These are phyloP conservation scores for Apamea crenata DNA, from an alignment of 2,888 invertebrate species.

Conservation along the genomic window DNA sequence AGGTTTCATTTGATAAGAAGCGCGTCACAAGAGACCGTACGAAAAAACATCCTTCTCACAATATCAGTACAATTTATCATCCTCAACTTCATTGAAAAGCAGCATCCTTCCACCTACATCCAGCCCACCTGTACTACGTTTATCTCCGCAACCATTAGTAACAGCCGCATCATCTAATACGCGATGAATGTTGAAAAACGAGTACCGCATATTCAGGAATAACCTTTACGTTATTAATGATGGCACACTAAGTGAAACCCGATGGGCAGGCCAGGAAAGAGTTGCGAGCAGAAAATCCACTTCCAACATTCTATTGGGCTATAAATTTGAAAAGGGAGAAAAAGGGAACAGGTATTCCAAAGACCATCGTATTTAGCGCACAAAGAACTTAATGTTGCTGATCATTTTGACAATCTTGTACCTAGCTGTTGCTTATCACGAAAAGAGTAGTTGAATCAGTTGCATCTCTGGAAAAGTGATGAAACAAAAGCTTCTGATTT, in stretches of 20 bases:
- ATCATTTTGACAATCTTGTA: not conserved
- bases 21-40: not conserved
- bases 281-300: constrained; percentile 29
- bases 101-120: not conserved
- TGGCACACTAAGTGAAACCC: constrained; percentile 62
- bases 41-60: constrained; percentile 7
- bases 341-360: not conserved
- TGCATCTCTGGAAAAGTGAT: not conserved
- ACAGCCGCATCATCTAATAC: constrained; percentile 49
- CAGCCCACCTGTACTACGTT: constrained; percentile 16
- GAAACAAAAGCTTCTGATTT: not conserved
- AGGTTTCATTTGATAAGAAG: not conserved
- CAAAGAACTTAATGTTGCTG: not conserved
- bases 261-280: constrained; percentile 22
- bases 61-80: constrained; percentile 45
- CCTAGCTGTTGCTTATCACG: not conserved
- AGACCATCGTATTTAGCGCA: not conserved
- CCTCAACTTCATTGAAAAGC: constrained; percentile 32
- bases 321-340: not conserved
- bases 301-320: too few relatives aligned
- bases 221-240: constrained; percentile 68
- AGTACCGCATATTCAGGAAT: constrained; percentile 42
- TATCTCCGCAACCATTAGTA: constrained; percentile 41
- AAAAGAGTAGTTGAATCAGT: not conserved
- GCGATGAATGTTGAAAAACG: constrained; percentile 50